Percentiles rank a stretch among this genome's conserved stretches.
Evolutionary conservation across 1,140 invertebrate genomes (phyloP).

Genomic region (Cotesia glomerata): DNA sequence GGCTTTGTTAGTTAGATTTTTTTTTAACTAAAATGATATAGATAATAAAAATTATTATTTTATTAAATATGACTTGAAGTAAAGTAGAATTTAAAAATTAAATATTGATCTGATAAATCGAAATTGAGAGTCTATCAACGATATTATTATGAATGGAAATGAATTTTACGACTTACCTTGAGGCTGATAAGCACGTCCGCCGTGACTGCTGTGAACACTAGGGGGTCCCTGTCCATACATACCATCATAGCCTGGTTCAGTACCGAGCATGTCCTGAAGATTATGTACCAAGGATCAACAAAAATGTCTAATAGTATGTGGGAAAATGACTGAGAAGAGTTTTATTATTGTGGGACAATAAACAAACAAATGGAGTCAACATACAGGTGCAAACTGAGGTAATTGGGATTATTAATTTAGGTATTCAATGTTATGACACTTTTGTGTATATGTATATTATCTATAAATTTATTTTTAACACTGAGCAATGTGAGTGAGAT

Average conservation of each 20-base stretch:
- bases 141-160: slow-evolving; percentile 7
- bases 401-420: not conserved
- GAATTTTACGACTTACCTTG: slow-evolving; percentile 71
- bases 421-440: not conserved
- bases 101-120: too few species aligned
- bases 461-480: not conserved
- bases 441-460: slow-evolving; percentile 8
- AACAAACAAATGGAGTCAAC: not conserved
- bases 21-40: not conserved
- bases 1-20: not conserved
- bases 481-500: not conserved
- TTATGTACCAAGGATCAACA: slow-evolving; percentile 66
- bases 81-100: too few species aligned
- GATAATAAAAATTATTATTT: too few species aligned
- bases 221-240: slow-evolving; percentile 87
- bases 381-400: not conserved
- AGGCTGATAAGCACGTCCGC: slow-evolving; percentile 77
- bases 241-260: slow-evolving; percentile 90
- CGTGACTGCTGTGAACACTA: slow-evolving; percentile 79
- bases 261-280: slow-evolving; percentile 88
- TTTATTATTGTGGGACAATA: not conserved
- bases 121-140: not conserved
- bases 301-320: slow-evolving; percentile 44
- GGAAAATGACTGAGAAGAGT: too few species aligned
- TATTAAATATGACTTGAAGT: too few species aligned